Evolutionary conservation across 2,888 invertebrate genomes (phyloP).

Genomic region (Rapana venosa): DNA sequence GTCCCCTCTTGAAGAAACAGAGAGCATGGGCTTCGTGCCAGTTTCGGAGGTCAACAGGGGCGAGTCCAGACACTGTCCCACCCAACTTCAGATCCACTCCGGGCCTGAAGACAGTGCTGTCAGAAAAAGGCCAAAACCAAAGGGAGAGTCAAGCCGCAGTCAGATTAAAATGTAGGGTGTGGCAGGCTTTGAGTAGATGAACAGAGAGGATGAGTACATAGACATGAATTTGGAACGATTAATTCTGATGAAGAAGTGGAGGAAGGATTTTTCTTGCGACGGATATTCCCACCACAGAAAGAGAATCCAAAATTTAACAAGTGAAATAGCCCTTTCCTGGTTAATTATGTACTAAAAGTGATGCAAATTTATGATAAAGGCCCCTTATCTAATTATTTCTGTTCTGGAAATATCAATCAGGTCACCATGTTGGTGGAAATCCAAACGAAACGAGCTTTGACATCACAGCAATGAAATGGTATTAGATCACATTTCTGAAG

Average conservation of each 20-base stretch:
- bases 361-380: background rate
- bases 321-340: too few species aligned
- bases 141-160: background rate
- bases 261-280: background rate
- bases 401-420: too few species aligned
- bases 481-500: too few species aligned
- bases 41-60: too few species aligned
- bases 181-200: background rate
- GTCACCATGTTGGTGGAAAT: too few species aligned
- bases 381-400: too few species aligned
- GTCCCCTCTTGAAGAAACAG: slow-evolving; percentile 49
- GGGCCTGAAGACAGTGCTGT: slow-evolving; percentile 28
- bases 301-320: background rate
- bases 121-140: slow-evolving; percentile 20
- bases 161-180: background rate
- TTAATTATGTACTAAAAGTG: background rate
- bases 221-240: background rate
- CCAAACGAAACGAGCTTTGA: too few species aligned
- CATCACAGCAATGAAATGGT: too few species aligned
- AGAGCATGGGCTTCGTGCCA: slow-evolving; percentile 47
- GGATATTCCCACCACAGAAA: background rate
- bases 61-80: background rate
- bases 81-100: background rate
- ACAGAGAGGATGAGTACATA: background rate
- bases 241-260: background rate